Evolutionary conservation across 1,140 invertebrate species (phyloP).

Genomic region (Drosophila tropicalis): DNA sequence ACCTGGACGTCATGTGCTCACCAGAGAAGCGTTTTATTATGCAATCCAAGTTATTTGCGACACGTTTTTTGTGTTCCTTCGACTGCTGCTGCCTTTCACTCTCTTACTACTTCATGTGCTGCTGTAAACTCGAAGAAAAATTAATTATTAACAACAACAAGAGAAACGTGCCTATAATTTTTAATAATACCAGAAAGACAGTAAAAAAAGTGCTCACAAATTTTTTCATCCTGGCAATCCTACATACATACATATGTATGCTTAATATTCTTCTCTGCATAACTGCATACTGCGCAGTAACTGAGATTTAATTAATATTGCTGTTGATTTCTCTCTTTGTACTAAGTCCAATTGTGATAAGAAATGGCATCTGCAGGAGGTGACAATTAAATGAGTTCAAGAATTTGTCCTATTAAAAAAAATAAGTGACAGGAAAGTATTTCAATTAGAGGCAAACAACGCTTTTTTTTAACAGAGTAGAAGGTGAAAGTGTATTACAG

Average conservation of each 20-base stretch:
- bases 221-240: background rate
- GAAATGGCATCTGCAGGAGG: background rate
- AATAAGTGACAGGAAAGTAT: background rate
- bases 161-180: conserved; percentile 66
- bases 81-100: background rate
- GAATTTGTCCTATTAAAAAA: too few relatives aligned
- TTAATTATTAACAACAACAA: conserved; percentile 67
- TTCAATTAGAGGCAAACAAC: background rate
- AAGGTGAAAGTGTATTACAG: too few relatives aligned
- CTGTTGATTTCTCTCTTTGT: background rate
- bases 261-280: background rate
- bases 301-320: background rate
- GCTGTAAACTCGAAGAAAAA: conserved; percentile 48
- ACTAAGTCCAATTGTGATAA: background rate
- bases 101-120: background rate
- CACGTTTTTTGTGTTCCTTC: conserved; percentile 38
- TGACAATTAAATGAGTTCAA: too few relatives aligned
- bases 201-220: background rate
- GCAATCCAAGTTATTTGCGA: conserved; percentile 75
- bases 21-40: conserved; percentile 72
- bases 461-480: too few relatives aligned
- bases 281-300: too few relatives aligned
- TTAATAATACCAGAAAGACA: conserved; percentile 35
- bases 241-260: too few relatives aligned
- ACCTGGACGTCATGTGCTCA: conserved; percentile 71